These are phyloP conservation scores for Danionella dracula DNA, from an alignment of 2,797 vertebrate species.

Conservation along the genomic window DNA sequence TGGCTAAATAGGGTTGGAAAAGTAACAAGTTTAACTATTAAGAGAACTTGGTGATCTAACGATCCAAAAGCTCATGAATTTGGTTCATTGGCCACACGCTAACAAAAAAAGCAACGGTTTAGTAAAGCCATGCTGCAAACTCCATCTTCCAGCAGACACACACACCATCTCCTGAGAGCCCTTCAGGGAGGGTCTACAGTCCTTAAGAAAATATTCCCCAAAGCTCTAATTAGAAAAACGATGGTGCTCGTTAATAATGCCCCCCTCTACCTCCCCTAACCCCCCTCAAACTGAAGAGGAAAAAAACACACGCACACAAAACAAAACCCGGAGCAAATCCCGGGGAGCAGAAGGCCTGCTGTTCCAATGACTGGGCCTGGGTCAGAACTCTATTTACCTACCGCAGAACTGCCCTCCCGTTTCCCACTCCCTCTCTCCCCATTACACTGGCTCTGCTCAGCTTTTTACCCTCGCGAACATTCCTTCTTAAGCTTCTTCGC, in stretches of 20 bases:
- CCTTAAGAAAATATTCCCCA: constrained; percentile 75
- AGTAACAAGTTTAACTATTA: too few relatives aligned
- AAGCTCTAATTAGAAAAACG: constrained; percentile 78
- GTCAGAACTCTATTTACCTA: constrained; percentile 75
- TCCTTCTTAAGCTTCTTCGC: constrained; percentile 18
- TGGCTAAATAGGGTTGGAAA: too few relatives aligned
- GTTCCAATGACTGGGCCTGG: constrained; percentile 67
- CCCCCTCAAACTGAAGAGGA: constrained; percentile 29
- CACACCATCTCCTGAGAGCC: constrained; percentile 51
- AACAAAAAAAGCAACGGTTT: too few relatives aligned
- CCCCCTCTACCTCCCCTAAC: not conserved
- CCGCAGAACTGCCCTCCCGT: constrained; percentile 62
- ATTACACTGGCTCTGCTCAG: constrained; percentile 49
- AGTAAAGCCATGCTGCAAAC: too few relatives aligned
- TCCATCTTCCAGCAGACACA: constrained; percentile 7
- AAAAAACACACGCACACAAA: constrained; percentile 45
- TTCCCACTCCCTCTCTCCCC: constrained; percentile 38
- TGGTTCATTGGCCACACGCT: too few relatives aligned
- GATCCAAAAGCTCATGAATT: too few relatives aligned
- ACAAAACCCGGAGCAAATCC: constrained; percentile 49
- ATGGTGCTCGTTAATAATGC: constrained; percentile 68
- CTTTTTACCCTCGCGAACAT: constrained; percentile 31
- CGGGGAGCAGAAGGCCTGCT: constrained; percentile 53
- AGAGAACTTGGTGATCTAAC: too few relatives aligned
- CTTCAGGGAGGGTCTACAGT: constrained; percentile 64